Percentiles rank a stretch among this genome's conserved stretches.
These are phyloP conservation scores for Ochotona curzoniae DNA, from an alignment of 2,113 vertebrate genomes.

Conservation along the genomic window DNA sequence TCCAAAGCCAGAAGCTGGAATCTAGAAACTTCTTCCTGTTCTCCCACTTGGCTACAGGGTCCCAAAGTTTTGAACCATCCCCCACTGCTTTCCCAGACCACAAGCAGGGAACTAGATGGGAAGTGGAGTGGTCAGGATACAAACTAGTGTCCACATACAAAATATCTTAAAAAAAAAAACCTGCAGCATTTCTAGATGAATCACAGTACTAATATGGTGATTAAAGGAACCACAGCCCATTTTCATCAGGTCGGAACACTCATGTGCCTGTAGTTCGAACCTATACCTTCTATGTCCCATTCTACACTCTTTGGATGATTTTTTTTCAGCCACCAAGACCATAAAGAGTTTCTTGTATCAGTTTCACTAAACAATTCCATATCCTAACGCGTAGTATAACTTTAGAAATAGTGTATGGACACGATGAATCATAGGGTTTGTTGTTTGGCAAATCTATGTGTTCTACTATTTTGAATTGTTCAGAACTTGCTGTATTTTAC, in stretches of 20 bases:
- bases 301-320: neutral
- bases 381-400: neutral
- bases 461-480: neutral
- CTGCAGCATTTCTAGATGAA: neutral
- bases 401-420: slow-evolving; percentile 57
- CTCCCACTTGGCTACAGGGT: no score
- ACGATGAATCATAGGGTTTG: neutral
- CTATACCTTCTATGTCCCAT: neutral
- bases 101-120: no score
- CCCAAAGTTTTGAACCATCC: no score
- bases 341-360: neutral
- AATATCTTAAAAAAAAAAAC: neutral
- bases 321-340: neutral
- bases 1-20: no score
- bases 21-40: no score
- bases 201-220: neutral
- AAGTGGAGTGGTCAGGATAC: no score
- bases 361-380: slow-evolving; percentile 55
- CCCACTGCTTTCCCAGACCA: no score
- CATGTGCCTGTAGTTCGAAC: neutral
- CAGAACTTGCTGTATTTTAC: neutral
- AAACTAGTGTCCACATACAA: no score
- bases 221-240: neutral
- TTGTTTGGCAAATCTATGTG: neutral
- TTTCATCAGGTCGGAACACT: neutral